Base-by-base conservation (phyloP, 2,888 invertebrate species). In the Drosophila meridiana region DNA sequence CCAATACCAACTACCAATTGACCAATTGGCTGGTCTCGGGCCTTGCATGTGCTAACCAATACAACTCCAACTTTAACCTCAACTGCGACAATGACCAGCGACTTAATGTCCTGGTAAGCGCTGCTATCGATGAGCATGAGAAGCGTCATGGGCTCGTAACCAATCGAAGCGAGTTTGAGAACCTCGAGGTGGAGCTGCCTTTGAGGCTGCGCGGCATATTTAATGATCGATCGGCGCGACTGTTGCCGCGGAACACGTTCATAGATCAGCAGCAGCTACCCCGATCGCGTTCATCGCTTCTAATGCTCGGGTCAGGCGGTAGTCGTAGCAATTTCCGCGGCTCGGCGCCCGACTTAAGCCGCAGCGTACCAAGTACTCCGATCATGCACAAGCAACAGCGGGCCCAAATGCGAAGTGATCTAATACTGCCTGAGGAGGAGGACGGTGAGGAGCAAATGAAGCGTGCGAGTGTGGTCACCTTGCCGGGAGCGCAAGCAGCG, bases 261-360 rank as follows among this genome's bases (percentile, higher is more conserved):
- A 94, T 95, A 9, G 94, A 94, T 11, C 94, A 94, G 5, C 77
- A 78, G 55, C 85, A 82, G 56, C 83, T 95, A 50, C 94, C 94
- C 0, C 91, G 95, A 0, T 95, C 95, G 0, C 93, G 95, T 20
- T 95, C 95, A 0, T 89, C 86, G 0, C 94, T 94, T 38, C 90
- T 95, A 0, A 94, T 94, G 69, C 75, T 93, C 43, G 80, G 79
- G 45, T 52, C 76, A 20, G 59, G 82, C 93, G 0, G 90, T 65
- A 57, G 66, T 7, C 62, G 71, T 20, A 36, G 32, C 14, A 91
- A 91, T 76, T 92, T 92, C 70, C 91, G 91, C 32, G 91, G 93
- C 61, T 93, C 93, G 3, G 92, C 91, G 20, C 93, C 93, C 38
- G 93, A 93, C 80, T 81, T 93, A 32, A 93, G 92, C 64, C 92